Conservation (phyloP, 2,113 vertebrate species). For the Indicator maculatus region DNA sequence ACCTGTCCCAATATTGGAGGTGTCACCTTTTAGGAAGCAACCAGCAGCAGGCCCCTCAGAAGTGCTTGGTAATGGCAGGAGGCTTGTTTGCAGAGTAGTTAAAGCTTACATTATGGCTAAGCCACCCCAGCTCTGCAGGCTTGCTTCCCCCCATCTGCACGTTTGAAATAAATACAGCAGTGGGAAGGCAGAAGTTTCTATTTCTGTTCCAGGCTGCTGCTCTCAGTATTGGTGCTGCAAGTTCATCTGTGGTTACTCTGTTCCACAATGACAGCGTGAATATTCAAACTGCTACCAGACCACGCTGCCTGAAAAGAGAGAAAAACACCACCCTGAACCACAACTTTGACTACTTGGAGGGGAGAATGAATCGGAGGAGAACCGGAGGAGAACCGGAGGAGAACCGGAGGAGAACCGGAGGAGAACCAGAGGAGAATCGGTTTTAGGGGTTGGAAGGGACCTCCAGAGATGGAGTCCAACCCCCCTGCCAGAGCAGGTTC, state of each 20-base stretch:
- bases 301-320: not conserved
- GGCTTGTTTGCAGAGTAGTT: not conserved
- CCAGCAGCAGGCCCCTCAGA: not conserved
- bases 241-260: not conserved
- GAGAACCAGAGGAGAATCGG: too few species aligned
- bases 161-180: not conserved
- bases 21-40: not conserved
- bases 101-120: accelerated
- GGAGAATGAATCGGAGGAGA: too few species aligned
- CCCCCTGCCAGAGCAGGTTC: too few species aligned
- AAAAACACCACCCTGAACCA: not conserved
- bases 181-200: not conserved
- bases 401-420: too few species aligned
- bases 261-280: not conserved
- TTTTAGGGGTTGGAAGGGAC: too few species aligned
- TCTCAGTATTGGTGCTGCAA: not conserved
- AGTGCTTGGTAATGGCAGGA: not conserved
- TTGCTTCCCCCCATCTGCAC: not conserved
- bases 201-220: not conserved
- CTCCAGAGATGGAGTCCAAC: too few species aligned
- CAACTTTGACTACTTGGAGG: not conserved
- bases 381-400: too few species aligned
- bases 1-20: too few species aligned
- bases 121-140: not conserved
- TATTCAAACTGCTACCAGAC: not conserved